Base-by-base conservation (phyloP, 2,113 vertebrate genomes). In the Periophthalmodon schlosseri region DNA sequence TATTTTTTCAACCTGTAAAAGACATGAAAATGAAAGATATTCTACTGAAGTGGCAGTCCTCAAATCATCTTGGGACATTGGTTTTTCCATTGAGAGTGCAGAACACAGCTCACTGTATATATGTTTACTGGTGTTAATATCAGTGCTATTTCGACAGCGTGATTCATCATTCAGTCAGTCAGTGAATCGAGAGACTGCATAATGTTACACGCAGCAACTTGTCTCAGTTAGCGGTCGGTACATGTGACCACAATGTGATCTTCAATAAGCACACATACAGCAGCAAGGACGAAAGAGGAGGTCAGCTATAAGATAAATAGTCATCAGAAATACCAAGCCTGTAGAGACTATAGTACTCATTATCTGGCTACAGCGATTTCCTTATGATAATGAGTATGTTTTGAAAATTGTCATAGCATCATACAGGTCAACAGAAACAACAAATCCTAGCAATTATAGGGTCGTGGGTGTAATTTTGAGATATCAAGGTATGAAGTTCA, bases 11-110 rank as follows among this genome's bases (percentile, higher is more conserved):
- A 54, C 13, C 69, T 28, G 10, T 60, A 68, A 75, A 61, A 16
- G 46, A 34, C 63, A 69, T 34, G 33, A 34, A 74, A 83, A 86
- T 80, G 77, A 20, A 74, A 68, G 49, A 74, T 33, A 79, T 68
- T 77, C 34, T 16, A 9, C 49, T 63, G 52, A 85, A 1, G n/a
- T 58, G 56, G 2, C 56, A 23, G 12, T 23, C 12, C 72, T 57
- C 68, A 33, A 39, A 66, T 73, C 49, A 54, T 20, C 79, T 18
- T 74, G 57, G 24, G 23, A 60, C 57, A 60, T 71, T 44, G 58
- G 54, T 46, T 60, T 68, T 72, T 46, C 16, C 8, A 20, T 20
- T 18, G 60, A 61, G 10, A 56, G 3, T 49, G 72, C 68, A 50
- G 63, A 20, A 47, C 14, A 9, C 46, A 5, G 23, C 14, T 24